Base-by-base conservation (phyloP, 2,797 vertebrate species). In the Decapterus maruadsi region DNA sequence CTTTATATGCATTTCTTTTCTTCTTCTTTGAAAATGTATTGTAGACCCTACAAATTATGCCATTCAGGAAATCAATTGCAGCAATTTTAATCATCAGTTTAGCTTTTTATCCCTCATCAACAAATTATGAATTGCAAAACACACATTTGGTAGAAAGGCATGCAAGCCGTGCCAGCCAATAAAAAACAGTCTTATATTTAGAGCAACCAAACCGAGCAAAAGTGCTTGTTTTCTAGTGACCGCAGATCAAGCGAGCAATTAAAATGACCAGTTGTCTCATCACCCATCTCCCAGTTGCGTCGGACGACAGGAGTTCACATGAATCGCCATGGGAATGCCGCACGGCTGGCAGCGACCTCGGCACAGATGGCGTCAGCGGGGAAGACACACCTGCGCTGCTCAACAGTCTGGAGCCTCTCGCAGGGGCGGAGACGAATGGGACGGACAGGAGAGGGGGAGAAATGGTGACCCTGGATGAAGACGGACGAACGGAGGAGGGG, bases 291-390 rank as follows among this genome's bases (percentile, higher is more conserved):
- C 76, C 86, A 81, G 84, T 87, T 87, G 78, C 81, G 85, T 90
- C 91, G 92, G 93, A 82, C 73, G 80, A 90, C 92, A 92, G 92
- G 94, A 92, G 92, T 86, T 85, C 89, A 68, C 85, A 89, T 85
- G 89, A 86, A 82, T 92, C 91, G 81, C 74, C 90, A 75, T 91
- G 94, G 93, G 92, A 92, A 83, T 55, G 83, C 83, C 83, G 75
- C 90, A 65, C 89, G 78, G 83, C 90, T 82, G 92, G 87, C 75
- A 68, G 74, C 75, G 81, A 95, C 89, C 85, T 89, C 84, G 86
- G 88, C 86, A 88, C 92, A 95, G 94, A 95, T 94, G 95, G 93
- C 81, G 75, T 79, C 85, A 53, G 84, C 71, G 73, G 89, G 85
- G 90, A 85, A 86, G 92, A 85, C 82, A 14, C 94, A 90, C 90